Percentiles rank a stretch among this genome's conserved stretches.
These are phyloP conservation scores for Galeruca laticollis DNA, from an alignment of 2,888 invertebrate species.

Conservation along the genomic window DNA sequence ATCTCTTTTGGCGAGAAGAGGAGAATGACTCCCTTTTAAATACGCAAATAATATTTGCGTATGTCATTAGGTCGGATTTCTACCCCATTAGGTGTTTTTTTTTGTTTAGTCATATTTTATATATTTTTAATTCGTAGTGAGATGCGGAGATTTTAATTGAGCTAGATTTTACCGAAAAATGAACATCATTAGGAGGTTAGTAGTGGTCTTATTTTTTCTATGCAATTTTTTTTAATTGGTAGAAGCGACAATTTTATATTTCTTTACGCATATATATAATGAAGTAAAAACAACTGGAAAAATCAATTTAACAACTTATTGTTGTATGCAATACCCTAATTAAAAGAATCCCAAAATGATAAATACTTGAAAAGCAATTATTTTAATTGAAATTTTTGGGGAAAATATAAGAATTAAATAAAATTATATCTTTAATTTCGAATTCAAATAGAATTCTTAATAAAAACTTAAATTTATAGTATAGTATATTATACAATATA, in stretches of 20 bases:
- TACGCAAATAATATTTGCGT: constrained; percentile 38
- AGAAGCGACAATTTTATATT: background rate
- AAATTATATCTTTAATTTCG: too few species aligned
- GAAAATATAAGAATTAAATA: too few species aligned
- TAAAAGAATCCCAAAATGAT: too few species aligned
- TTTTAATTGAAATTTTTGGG: too few species aligned
- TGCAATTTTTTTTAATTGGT: constrained; percentile 3
- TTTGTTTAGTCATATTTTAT: constrained; percentile 19
- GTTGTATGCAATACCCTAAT: too few species aligned
- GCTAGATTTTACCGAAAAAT: constrained; percentile 8
- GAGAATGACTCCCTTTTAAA: constrained; percentile 22
- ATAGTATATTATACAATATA: too few species aligned
- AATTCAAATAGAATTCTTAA: too few species aligned
- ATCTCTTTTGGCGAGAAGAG: constrained; percentile 21
- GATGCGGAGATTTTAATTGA: constrained; percentile 24
- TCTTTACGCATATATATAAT: background rate
- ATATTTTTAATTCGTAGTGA: constrained; percentile 7
- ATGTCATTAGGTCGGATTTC: constrained; percentile 41
- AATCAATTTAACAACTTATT: background rate
- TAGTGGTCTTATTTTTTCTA: background rate
- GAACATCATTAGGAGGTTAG: constrained; percentile 13
- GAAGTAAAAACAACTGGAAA: background rate
- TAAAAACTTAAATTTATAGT: too few species aligned
- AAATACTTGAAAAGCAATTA: too few species aligned
- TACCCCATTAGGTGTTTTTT: constrained; percentile 40